Conservation (phyloP, 2,113 vertebrate species). For the Oncorhynchus nerka region DNA sequence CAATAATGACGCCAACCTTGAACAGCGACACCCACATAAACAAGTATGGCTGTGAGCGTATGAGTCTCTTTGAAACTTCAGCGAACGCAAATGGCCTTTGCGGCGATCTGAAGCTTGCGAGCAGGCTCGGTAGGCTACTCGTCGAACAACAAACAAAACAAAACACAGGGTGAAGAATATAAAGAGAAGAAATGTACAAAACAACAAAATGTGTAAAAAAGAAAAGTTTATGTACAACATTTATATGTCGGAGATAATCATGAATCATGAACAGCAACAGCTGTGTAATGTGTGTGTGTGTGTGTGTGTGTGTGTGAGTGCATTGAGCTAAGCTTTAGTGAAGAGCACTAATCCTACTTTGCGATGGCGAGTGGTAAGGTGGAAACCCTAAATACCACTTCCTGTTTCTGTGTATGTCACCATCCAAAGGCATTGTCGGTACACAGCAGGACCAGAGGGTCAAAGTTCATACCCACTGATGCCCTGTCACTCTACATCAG, state of each 20-base stretch:
- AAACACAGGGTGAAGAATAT: constrained; percentile 20
- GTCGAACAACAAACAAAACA: constrained; percentile 2
- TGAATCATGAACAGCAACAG: constrained; percentile 40
- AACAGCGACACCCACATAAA: constrained; percentile 27
- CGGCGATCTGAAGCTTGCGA: constrained; percentile 34
- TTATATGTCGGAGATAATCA: constrained; percentile 55
- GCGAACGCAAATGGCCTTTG: constrained; percentile 12
- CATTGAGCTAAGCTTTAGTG: background rate
- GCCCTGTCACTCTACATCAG: no score
- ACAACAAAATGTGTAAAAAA: constrained; percentile 47
- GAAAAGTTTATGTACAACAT: constrained; percentile 56
- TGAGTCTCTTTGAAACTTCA: constrained; percentile 31
- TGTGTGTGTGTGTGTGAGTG: background rate
- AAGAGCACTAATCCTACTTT: background rate
- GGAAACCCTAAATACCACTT: background rate
- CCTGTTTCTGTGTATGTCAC: background rate
- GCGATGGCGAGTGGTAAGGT: background rate
- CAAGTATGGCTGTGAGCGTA: no score
- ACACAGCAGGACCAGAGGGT: background rate
- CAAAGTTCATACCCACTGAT: background rate
- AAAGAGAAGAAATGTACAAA: constrained; percentile 26
- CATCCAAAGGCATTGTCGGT: background rate
- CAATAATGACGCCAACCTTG: background rate
- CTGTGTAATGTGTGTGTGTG: background rate
- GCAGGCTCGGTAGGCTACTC: background rate